A percentile compares a stretch with the other conserved stretches of the same genome.
phyloP scores from a whole-genome alignment of 2,797 vertebrate genomes.

The Natrix natrix region DNA sequence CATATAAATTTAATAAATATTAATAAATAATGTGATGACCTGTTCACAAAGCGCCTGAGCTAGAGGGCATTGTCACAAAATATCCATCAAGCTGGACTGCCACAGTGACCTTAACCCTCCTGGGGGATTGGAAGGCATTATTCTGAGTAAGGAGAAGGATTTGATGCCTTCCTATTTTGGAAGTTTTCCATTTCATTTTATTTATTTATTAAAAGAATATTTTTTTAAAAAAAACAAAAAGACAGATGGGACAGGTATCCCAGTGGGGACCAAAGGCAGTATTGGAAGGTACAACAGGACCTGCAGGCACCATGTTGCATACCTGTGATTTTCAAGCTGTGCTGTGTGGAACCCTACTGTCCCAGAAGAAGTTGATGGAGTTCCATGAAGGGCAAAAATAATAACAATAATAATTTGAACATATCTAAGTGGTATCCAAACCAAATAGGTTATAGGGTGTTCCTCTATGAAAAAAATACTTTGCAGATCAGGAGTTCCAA shows the following conservation, averaged over 20 bases:
- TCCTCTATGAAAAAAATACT: too few species aligned
- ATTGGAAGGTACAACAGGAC: background rate
- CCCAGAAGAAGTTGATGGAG: background rate
- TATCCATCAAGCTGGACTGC: background rate
- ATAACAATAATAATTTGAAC: background rate
- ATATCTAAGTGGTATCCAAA: background rate
- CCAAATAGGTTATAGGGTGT: background rate
- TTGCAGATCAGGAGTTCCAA: too few species aligned
- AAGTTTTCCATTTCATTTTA: background rate
- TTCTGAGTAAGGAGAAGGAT: background rate
- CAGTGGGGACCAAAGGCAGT: background rate
- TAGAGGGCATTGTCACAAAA: background rate
- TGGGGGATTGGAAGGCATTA: background rate
- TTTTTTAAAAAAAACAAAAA: background rate
- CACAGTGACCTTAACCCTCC: background rate
- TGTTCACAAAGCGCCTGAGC: background rate
- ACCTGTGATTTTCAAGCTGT: background rate
- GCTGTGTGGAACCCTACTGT: background rate
- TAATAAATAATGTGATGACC: background rate
- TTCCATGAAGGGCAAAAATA: background rate
- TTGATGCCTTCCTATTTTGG: background rate
- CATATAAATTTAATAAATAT: background rate
- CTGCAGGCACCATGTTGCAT: background rate
- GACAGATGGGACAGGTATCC: background rate
- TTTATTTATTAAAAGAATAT: background rate